These are phyloP conservation scores for Halcyon leucocephala DNA, from an alignment of 2,797 vertebrate genomes.

Conservation along the genomic window DNA sequence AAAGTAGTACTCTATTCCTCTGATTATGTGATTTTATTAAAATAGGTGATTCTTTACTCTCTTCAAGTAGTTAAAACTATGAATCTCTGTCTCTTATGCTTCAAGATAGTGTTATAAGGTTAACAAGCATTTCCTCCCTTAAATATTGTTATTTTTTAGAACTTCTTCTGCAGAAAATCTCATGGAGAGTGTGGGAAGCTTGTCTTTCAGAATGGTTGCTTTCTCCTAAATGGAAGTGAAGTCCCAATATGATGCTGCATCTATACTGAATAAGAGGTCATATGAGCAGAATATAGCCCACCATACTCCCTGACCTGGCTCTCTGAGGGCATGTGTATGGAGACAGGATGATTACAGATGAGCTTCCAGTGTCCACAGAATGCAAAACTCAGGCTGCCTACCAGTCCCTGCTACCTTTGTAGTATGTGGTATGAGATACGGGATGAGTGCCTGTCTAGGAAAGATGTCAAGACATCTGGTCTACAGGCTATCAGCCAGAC, in stretches of 20 bases:
- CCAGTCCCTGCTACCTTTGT: not conserved
- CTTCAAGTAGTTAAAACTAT: not conserved
- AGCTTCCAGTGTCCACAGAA: not conserved
- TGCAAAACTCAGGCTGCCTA: not conserved
- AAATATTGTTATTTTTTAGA: not conserved
- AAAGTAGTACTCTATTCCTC: not conserved
- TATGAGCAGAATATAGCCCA: not conserved
- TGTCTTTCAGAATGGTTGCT: not conserved
- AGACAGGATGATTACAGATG: not conserved
- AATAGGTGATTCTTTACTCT: not conserved
- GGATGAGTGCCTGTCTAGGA: not conserved
- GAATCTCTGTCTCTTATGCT: not conserved
- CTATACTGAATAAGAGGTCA: not conserved
- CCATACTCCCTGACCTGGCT: not conserved
- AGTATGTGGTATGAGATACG: not conserved
- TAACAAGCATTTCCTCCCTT: not conserved
- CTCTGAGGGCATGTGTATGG: not conserved
- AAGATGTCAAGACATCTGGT: not conserved
- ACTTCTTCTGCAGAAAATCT: not conserved
- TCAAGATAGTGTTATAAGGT: not conserved
- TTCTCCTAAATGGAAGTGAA: not conserved
- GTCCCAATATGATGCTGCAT: rapidly evolving
- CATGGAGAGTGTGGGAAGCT: not conserved
- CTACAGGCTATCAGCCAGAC: not conserved
- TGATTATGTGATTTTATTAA: not conserved